Base-by-base conservation (phyloP, 1,140 invertebrate genomes). In the Sycobia sp. region DNA sequence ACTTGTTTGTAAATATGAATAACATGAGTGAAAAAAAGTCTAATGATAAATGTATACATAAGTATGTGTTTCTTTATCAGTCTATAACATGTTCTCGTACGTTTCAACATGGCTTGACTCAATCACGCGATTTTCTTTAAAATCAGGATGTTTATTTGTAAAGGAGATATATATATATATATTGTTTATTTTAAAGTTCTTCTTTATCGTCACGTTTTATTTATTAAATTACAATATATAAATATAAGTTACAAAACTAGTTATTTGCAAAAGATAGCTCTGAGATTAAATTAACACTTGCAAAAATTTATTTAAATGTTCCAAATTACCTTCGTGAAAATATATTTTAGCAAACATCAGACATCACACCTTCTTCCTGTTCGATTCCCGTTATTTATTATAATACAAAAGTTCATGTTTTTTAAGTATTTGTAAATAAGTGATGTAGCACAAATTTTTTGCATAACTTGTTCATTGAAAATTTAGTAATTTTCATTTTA, bases 1-100 rank as follows among this genome's bases (percentile, higher is more conserved):
- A 73, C 58, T 71, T 73, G 62, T 72, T 77, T 77, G 76, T 74
- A 76, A 72, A 73, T 75, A 75, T 69, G 18, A 53, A 39, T 41
- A 51, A 64, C n/a, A 38, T 25, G 62, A 69, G 59, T 69, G 66
- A 64, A 66, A 66, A 70, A 22, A 32, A 36, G 39, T 36, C 29
- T 62, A 32, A 56, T 63, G 43, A 64, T 67, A 59, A 38, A 44
- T 49, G 47, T 64, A 67, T 47, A 62, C 58, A 36, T 53, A 62
- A 54, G n/a, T n/a, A 66, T 69, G 60, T 60, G 61, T 59, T 64
- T 41, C 43, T 41, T 68, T 58, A 58, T 34, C 36, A 50, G 18
- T 46, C 56, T 38, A 16, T 18, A 53, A 43, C 43, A 56, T 56
- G 53, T 53, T n/a, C 53, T 36, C 20, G 43, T 23, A 61, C 9